Conservation (phyloP, 2,797 vertebrate genomes). For the Ataeniobius toweri region DNA sequence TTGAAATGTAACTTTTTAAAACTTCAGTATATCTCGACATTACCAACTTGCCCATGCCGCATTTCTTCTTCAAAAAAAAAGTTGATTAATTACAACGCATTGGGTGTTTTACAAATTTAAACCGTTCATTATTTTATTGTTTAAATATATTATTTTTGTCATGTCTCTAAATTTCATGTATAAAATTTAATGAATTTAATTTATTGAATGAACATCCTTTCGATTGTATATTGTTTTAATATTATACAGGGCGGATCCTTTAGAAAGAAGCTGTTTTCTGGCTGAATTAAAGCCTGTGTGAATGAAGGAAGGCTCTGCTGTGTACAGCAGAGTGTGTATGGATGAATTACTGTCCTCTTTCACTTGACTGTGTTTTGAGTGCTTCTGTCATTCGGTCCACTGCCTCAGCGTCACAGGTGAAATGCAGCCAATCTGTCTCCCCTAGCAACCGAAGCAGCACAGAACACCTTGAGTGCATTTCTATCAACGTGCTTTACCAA, state of each 20-base stretch:
- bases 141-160: neutral
- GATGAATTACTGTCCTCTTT: conserved; percentile 44
- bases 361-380: conserved; percentile 29
- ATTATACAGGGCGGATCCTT: neutral
- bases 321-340: conserved; percentile 5
- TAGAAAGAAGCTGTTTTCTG: neutral
- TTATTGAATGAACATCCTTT: neutral
- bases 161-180: neutral
- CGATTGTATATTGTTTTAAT: neutral
- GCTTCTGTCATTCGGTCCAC: conserved; percentile 17
- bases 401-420: conserved; percentile 47
- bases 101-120: neutral
- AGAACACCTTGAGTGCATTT: conserved; percentile 35
- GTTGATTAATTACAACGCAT: too few relatives aligned
- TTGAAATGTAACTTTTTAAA: neutral
- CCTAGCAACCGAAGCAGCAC: conserved; percentile 32
- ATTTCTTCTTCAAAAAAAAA: neutral
- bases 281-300: neutral
- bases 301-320: neutral
- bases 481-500: neutral
- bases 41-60: neutral
- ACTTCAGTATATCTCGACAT: neutral
- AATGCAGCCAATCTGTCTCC: conserved; percentile 35
- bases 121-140: neutral
- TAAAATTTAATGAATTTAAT: neutral